Percentiles rank a stretch among this genome's conserved stretches.
Evolutionary conservation across 2,797 vertebrate species (phyloP).

Genomic region (Thaleichthys pacificus): DNA sequence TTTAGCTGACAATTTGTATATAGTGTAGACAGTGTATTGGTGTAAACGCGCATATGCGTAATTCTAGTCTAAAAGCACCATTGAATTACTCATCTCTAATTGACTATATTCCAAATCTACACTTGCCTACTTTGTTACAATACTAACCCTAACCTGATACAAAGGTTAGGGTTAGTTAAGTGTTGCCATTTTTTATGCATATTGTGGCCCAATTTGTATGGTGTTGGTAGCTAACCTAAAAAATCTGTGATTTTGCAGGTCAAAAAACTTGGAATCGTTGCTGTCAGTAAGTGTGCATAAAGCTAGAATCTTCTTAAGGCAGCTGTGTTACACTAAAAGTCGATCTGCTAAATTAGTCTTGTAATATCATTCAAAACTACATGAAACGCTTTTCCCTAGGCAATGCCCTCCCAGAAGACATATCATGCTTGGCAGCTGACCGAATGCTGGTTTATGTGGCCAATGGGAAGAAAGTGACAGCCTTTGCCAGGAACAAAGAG

Average conservation of each 20-base stretch:
- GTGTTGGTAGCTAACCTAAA: background rate
- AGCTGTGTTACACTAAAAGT: background rate
- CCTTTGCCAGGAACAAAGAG: slow-evolving; percentile 93
- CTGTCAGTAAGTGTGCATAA: slow-evolving; percentile 89
- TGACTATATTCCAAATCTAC: background rate
- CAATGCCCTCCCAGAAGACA: slow-evolving; percentile 87
- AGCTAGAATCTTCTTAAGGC: background rate
- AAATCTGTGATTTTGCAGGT: slow-evolving; percentile 74
- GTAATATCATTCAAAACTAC: background rate
- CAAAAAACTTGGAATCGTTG: slow-evolving; percentile 88
- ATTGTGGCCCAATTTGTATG: background rate
- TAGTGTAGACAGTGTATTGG: no score
- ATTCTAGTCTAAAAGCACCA: background rate
- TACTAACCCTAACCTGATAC: background rate
- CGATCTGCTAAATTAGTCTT: background rate
- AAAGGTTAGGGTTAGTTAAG: background rate
- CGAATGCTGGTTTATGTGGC: slow-evolving; percentile 89
- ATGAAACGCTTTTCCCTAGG: slow-evolving; percentile 62
- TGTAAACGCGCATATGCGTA: background rate
- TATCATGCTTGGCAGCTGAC: slow-evolving; percentile 87
- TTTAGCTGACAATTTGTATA: background rate
- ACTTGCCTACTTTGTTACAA: no score
- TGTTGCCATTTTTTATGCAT: background rate
- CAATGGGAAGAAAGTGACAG: slow-evolving; percentile 76
- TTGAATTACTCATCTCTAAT: background rate